Evolutionary conservation across 2,888 invertebrate genomes (phyloP), one percentile per base, ranked within the genome.

Genomic region (Polietes domitor): DNA sequence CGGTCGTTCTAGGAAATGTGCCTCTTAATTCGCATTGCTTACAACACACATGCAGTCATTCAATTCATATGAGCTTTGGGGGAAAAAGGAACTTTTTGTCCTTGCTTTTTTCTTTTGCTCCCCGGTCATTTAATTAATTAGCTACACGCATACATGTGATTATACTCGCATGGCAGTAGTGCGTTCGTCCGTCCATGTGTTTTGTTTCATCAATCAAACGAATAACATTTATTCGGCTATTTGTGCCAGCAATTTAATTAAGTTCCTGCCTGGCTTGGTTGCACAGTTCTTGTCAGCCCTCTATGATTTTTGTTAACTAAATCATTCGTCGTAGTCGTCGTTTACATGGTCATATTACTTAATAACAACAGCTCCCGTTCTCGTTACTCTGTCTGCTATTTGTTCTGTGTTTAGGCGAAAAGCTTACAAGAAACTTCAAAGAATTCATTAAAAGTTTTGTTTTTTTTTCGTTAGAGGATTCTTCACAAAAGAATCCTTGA

Each of bases 381-480:
- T 37, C 10, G 37, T 32, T 3, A 32, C 32, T 32, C n/a, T n/a
- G n/a, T n/a, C n/a, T n/a, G n/a, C n/a, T n/a, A n/a, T 32, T 32
- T 32, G 32, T 7, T 32, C 37, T 9, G n/a, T 37, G 9, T 12
- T 37, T 9, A 37, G 4, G 10, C 7, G 1, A 3, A 37, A 12
- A 37, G 4, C 37, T 7, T 15, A 47, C 26, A 2, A 24, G 26
- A 37, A 68, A 70, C 47, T 70, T 70, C 43, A 24, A n/a, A 26
- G 24, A 70, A 47, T 70, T 70, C 70, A 47, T 50, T 70, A 47
- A 50, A 70, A 50, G 15, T 70, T 65, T 70, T 70, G 15, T 70
- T 47, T 70, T 7, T n/a, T n/a, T n/a, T n/a, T n/a, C n/a, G n/a
- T n/a, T n/a, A n/a, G n/a, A n/a, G n/a, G n/a, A n/a, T n/a, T n/a